Evolutionary conservation across 1,140 invertebrate genomes (phyloP).

Genomic region (Drosophila guanche): DNA sequence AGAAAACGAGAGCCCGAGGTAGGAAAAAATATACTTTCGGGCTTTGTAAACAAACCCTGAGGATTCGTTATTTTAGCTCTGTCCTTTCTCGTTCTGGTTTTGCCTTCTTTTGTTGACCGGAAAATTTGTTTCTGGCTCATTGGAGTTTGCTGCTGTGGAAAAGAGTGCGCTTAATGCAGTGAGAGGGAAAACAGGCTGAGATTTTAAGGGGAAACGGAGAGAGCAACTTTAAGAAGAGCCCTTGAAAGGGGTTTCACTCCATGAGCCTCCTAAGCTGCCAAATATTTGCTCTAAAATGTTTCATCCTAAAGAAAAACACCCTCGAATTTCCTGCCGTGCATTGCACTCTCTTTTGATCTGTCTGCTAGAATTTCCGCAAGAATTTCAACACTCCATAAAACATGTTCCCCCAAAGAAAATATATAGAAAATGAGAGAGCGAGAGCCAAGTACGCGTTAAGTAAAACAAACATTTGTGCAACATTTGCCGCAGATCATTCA

Average conservation of each 20-base stretch:
- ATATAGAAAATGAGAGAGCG: not conserved
- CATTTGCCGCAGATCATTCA: too few relatives aligned
- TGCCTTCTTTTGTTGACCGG: too few relatives aligned
- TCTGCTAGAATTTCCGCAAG: too few relatives aligned
- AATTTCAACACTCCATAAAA: too few relatives aligned
- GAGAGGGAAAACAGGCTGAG: not conserved
- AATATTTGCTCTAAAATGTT: too few relatives aligned
- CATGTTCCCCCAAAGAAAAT: not conserved
- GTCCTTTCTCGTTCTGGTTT: not conserved
- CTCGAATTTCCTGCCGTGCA: too few relatives aligned
- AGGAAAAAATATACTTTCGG: slow-evolving; percentile 35
- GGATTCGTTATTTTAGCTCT: slow-evolving; percentile 13
- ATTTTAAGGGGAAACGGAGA: not conserved
- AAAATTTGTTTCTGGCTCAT: slow-evolving; percentile 38
- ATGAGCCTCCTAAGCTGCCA: too few relatives aligned
- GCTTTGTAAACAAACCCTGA: slow-evolving; percentile 43
- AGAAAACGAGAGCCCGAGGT: slow-evolving; percentile 1
- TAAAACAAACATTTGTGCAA: slow-evolving; percentile 52
- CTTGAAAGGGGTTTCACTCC: too few relatives aligned
- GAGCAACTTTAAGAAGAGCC: too few relatives aligned
- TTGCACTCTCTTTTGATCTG: too few relatives aligned
- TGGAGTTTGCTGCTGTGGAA: slow-evolving; percentile 16
- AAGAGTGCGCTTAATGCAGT: slow-evolving; percentile 5
- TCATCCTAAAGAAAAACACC: too few relatives aligned
- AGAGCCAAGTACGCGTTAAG: slow-evolving; percentile 20